Percentiles rank a stretch among this genome's conserved stretches.
These are phyloP conservation scores for Pantherophis alleghaniensis DNA, from an alignment of 2,797 vertebrate genomes.

Conservation along the genomic window DNA sequence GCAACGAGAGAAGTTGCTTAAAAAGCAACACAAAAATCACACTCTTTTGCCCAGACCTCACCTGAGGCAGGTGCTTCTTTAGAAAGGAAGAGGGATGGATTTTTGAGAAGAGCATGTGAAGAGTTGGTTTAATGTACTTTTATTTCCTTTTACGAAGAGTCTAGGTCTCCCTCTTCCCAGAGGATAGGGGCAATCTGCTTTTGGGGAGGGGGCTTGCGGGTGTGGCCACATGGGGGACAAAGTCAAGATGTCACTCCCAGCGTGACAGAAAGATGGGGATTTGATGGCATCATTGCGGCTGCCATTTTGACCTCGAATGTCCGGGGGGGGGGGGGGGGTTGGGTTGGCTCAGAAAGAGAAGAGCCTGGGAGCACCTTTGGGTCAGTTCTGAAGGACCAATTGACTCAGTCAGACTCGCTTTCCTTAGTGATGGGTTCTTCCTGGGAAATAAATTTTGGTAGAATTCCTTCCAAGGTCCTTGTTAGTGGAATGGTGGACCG, in stretches of 20 bases:
- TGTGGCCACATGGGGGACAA: not conserved
- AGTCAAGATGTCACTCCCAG: not conserved
- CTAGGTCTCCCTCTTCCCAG: not conserved
- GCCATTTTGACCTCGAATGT: not conserved
- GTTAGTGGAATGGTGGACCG: not conserved
- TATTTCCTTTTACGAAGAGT: conserved; percentile 32
- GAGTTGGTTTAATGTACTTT: conserved; percentile 47
- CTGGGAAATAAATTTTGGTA: conserved; percentile 24
- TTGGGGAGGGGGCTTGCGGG: not conserved
- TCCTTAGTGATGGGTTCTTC: conserved; percentile 35
- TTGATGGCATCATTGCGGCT: not conserved
- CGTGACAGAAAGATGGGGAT: not conserved
- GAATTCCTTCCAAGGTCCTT: not conserved
- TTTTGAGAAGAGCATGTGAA: conserved; percentile 53
- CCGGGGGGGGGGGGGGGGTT: not conserved
- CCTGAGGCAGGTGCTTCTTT: conserved; percentile 70
- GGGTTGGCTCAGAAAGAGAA: not conserved
- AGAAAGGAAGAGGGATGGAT: conserved; percentile 56
- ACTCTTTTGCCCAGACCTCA: conserved; percentile 59
- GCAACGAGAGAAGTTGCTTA: conserved; percentile 57
- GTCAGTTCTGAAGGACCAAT: not conserved
- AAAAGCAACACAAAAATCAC: conserved; percentile 59
- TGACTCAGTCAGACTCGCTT: not conserved
- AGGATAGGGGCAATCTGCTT: conserved; percentile 30
- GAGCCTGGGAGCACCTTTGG: not conserved